Percentiles rank a stretch among this genome's conserved stretches.
These are phyloP conservation scores for Paedocypris sp. DNA, from an alignment of 2,113 vertebrate genomes.

Conservation along the genomic window DNA sequence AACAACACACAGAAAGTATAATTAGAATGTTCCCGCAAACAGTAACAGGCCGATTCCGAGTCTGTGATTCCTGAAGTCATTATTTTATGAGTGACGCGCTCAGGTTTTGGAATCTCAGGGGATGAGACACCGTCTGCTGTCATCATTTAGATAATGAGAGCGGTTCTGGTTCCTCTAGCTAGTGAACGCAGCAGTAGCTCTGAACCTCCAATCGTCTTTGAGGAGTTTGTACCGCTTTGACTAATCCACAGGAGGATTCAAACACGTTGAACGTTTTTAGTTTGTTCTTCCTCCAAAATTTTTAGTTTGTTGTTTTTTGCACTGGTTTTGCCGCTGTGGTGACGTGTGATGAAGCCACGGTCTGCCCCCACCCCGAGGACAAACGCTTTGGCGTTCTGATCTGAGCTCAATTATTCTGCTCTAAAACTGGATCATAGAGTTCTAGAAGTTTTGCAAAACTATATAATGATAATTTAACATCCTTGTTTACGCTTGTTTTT, in stretches of 20 bases:
- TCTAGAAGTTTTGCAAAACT: slow-evolving; percentile 5
- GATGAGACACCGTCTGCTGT: background rate
- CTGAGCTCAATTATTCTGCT: slow-evolving; percentile 45
- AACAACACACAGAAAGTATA: background rate
- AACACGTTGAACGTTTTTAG: background rate
- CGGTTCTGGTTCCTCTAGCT: background rate
- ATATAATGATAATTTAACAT: no score
- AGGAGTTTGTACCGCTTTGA: background rate
- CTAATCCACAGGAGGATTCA: background rate
- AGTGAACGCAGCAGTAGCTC: background rate
- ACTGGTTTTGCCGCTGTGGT: background rate
- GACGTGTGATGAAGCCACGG: slow-evolving; percentile 45
- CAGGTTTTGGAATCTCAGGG: slow-evolving; percentile 19
- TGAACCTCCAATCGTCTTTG: background rate
- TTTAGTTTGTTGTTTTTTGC: background rate
- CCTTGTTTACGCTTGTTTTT: no score
- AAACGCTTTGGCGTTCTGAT: slow-evolving; percentile 43
- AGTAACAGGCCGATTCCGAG: slow-evolving; percentile 3
- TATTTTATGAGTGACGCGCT: slow-evolving; percentile 40
- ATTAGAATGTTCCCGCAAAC: slow-evolving; percentile 4
- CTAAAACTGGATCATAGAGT: background rate
- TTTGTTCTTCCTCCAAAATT: background rate
- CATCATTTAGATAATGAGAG: background rate
- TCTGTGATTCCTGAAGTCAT: slow-evolving; percentile 23
- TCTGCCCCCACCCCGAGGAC: slow-evolving; percentile 31